Conservation (phyloP, 2,888 invertebrate species). For the Petrolisthes manimaculis region DNA sequence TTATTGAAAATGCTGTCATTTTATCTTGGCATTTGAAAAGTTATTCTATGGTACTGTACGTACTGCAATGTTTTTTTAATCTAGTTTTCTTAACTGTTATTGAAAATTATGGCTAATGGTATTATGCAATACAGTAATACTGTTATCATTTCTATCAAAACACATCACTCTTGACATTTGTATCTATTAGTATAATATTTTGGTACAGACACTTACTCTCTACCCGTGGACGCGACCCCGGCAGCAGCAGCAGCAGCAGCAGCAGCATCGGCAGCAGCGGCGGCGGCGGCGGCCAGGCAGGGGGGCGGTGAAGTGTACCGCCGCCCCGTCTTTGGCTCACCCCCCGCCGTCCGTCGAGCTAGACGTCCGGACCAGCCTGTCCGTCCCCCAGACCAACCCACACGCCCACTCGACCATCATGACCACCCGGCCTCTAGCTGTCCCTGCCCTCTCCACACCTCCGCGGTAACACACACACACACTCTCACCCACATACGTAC, state of each 20-base stretch:
- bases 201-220: conserved; percentile 51
- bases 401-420: conserved; percentile 36
- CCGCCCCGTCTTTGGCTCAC: conserved; percentile 49
- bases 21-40: too few species aligned
- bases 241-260: conserved; percentile 30
- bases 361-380: conserved; percentile 35
- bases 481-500: background rate
- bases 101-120: too few species aligned
- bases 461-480: conserved; percentile 26
- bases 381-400: conserved; percentile 20
- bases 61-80: too few species aligned
- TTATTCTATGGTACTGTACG: too few species aligned
- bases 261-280: background rate
- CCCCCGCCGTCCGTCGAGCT: conserved; percentile 35
- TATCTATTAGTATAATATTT: background rate
- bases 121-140: too few species aligned
- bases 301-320: conserved; percentile 39
- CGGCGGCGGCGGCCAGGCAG: conserved; percentile 13
- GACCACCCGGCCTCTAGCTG: conserved; percentile 36
- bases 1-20: too few species aligned
- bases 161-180: too few species aligned
- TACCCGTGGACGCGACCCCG: conserved; percentile 50
- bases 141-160: too few species aligned
- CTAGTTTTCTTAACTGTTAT: too few species aligned
- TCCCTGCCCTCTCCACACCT: conserved; percentile 47